Evolutionary conservation across 2,888 invertebrate genomes (phyloP).

Genomic region (Lamellibrachia satsuma): DNA sequence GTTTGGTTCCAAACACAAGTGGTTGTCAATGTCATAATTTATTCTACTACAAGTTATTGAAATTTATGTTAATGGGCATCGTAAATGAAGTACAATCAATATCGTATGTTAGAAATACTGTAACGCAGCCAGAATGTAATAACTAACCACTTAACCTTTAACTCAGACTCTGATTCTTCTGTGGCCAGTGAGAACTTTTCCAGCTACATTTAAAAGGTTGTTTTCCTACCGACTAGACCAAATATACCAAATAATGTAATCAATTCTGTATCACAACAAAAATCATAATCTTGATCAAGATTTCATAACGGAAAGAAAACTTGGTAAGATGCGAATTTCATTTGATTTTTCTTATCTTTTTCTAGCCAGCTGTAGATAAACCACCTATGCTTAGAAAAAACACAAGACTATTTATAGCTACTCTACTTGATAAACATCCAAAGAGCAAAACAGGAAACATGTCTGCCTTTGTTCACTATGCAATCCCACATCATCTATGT

Average conservation of each 20-base stretch:
- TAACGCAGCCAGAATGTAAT: not conserved
- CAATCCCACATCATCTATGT: not conserved
- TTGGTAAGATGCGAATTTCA: not conserved
- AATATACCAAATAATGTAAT: not conserved
- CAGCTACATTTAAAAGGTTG: too few species aligned
- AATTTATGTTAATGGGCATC: not conserved
- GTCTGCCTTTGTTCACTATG: not conserved
- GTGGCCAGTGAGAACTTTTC: not conserved
- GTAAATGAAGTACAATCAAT: not conserved
- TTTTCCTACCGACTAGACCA: not conserved
- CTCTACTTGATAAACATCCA: not conserved
- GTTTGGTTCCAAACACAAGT: not conserved
- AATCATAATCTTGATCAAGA: not conserved
- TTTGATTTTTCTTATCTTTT: not conserved
- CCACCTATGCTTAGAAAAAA: not conserved
- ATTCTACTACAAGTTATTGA: not conserved
- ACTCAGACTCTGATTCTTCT: not conserved
- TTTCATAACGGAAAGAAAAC: not conserved
- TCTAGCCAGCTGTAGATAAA: not conserved
- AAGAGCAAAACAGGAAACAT: not conserved
- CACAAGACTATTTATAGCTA: not conserved
- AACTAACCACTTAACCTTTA: not conserved
- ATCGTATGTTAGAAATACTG: not conserved
- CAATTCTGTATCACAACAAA: not conserved
- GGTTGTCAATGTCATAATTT: not conserved